A percentile compares a stretch with the other conserved stretches of the same genome.
These are phyloP conservation scores for Erinaceus europaeus DNA, from an alignment of 2,113 vertebrate species.

Conservation along the genomic window DNA sequence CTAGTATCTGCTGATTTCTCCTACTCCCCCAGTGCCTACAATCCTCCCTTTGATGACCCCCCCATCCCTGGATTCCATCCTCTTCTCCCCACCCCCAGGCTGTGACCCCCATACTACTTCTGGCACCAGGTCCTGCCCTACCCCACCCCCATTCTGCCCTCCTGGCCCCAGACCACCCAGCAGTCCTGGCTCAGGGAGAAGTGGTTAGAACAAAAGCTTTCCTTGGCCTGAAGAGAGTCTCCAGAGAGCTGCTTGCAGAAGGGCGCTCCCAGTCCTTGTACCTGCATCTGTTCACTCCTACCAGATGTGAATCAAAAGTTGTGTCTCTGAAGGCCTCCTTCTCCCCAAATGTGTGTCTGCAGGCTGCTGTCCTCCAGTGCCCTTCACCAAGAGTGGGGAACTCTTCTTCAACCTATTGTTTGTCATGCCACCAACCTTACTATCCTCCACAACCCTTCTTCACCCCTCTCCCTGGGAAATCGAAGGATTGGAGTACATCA, in stretches of 20 bases:
- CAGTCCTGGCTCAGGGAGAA: constrained; percentile 66
- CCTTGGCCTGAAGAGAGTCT: constrained; percentile 33
- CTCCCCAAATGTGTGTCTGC: neutral
- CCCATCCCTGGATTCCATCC: neutral
- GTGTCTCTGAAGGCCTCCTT: neutral
- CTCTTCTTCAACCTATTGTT: neutral
- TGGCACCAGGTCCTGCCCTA: neutral
- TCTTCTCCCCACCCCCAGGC: neutral
- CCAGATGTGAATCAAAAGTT: neutral
- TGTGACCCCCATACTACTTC: neutral
- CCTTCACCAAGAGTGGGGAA: neutral
- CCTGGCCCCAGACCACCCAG: constrained; percentile 86
- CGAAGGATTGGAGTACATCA: neutral
- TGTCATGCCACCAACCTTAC: neutral
- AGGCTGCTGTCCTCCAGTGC: neutral
- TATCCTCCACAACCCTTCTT: neutral
- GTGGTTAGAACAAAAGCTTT: constrained; percentile 78
- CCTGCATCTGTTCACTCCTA: neutral
- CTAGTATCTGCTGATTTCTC: neutral
- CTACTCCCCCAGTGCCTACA: neutral
- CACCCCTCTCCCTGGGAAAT: neutral
- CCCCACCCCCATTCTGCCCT: constrained; percentile 72
- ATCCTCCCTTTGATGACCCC: constrained; percentile 46
- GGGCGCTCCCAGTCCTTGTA: neutral
- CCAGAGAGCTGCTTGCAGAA: neutral